Evolutionary conservation across 2,113 vertebrate species (phyloP), one percentile per base, ranked within the genome.

Genomic region (Platichthys stellatus): DNA sequence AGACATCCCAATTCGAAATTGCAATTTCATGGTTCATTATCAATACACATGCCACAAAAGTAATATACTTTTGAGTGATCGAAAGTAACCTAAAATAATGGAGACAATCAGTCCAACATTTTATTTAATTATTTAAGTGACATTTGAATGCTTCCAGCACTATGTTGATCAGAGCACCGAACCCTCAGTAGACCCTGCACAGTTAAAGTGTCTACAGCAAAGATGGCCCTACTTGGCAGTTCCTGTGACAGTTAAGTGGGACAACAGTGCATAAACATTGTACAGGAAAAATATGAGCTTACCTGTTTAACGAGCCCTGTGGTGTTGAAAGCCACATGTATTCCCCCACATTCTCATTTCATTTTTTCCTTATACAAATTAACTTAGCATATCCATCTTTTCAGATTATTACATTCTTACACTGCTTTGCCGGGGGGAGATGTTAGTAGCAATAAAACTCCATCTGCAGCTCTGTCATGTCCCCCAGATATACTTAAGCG

Each of bases 381-480:
- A 45, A 7, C 12, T 47, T 47, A 38, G 24, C 11, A 20, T 60
- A 17, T 73, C 49, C 60, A 9, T 57, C 2, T 65, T 57, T 78
- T 58, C 59, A 35, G 4, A 63, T 69, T 23, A 54, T 47, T 35
- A 68, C 49, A 53, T 43, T 2, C 4, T 84, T 57, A 1, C 23
- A 18, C 35, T 28, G 47, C 65, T 82, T 12, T 62, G 59, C 58
- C 43, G 75, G 11, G 5, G 5, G 53, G 67, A 74, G 49, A 72
- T 38, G 45, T 76, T 83, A 76, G 24, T 38, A 23, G 18, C 20
- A 69, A 58, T 80, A 74, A 76, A 78, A 80, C 47, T 78, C 62
- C 47, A 80, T 80, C 63, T 82, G 78, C 13, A 66, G 49, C 47
- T 65, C 63, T 66, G 23, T 20, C 58, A 47, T 81, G 14, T 64